Percentiles rank a stretch among this genome's conserved stretches.
These are phyloP conservation scores for Lampris megalopsis DNA, from an alignment of 2,113 vertebrate species.

Conservation along the genomic window DNA sequence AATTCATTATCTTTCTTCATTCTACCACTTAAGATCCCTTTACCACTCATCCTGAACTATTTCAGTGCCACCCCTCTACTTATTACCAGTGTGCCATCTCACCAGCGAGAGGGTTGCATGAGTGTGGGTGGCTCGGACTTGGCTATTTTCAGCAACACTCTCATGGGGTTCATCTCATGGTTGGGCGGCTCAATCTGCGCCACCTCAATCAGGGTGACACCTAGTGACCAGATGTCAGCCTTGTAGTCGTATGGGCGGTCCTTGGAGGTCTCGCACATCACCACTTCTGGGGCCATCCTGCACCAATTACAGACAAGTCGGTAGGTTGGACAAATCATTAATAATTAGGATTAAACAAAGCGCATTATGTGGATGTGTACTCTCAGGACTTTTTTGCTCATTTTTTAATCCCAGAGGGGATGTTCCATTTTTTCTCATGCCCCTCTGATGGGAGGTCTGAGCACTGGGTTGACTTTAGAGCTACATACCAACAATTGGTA, in stretches of 20 bases:
- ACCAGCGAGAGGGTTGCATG: conserved; percentile 96
- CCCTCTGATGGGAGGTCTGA: background rate
- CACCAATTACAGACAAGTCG: conserved; percentile 12
- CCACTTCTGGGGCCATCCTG: conserved; percentile 99
- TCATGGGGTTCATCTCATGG: conserved; percentile 98
- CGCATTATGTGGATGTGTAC: background rate
- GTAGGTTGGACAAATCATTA: background rate
- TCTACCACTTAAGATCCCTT: conserved; percentile 34
- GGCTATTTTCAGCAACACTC: conserved; percentile 97
- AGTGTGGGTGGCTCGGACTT: conserved; percentile 95
- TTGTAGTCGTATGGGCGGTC: conserved; percentile 98
- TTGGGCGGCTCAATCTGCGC: conserved; percentile 98
- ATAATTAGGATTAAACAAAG: background rate
- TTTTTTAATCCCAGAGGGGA: background rate
- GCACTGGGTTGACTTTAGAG: too few species aligned
- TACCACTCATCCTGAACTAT: conserved; percentile 43
- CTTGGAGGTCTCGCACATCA: conserved; percentile 99
- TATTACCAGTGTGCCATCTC: conserved; percentile 50
- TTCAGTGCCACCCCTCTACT: conserved; percentile 33
- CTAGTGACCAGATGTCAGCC: conserved; percentile 98
- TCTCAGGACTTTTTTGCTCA: background rate
- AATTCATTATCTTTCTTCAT: conserved; percentile 24
- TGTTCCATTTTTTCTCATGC: background rate
- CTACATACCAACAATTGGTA: too few species aligned
- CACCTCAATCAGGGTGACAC: conserved; percentile 97